Percentiles rank a stretch among this genome's conserved stretches.
phyloP scores from a whole-genome alignment of 2,888 invertebrate genomes.

The Lumbricus terrestris region DNA sequence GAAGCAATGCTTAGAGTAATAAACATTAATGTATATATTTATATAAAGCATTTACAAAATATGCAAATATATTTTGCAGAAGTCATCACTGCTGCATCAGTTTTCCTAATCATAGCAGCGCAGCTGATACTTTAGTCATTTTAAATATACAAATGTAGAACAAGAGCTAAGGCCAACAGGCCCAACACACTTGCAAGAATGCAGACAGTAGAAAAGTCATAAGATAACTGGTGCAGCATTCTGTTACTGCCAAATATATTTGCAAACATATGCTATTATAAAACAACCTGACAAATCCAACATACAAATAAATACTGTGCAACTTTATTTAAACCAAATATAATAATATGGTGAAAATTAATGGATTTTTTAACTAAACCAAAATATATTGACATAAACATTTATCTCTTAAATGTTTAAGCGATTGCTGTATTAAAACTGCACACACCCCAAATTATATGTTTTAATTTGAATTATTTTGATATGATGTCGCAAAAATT shows the following conservation, averaged over 20 bases:
- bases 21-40: not conserved
- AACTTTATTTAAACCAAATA: not conserved
- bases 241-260: not conserved
- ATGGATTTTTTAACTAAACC: not conserved
- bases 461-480: not conserved
- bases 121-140: not conserved
- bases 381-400: not conserved
- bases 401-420: not conserved
- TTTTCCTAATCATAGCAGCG: not conserved
- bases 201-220: not conserved
- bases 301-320: not conserved
- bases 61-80: not conserved
- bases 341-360: not conserved
- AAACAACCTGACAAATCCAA: not conserved
- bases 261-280: not conserved
- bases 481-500: not conserved
- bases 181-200: not conserved
- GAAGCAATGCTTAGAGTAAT: not conserved
- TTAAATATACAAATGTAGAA: not conserved
- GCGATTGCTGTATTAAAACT: not conserved
- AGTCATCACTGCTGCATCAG: not conserved
- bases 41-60: not conserved
- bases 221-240: not conserved
- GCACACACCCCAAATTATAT: not conserved
- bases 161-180: not conserved